A percentile compares a stretch with the other conserved stretches of the same genome.
phyloP scores from a whole-genome alignment of 2,888 invertebrate genomes.

The Patella depressa region DNA sequence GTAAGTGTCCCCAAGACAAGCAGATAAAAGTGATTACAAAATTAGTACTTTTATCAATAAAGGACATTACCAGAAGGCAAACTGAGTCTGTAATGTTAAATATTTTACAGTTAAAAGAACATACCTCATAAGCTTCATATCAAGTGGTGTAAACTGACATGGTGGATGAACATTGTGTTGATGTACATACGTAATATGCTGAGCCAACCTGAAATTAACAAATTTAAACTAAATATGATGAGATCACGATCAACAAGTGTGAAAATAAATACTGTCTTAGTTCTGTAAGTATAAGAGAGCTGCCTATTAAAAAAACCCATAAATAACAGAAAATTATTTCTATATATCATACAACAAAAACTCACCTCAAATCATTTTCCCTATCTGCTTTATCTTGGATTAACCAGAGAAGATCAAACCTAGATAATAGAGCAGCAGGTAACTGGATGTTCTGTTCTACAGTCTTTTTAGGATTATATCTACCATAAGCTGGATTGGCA shows the following conservation, averaged over 20 bases:
- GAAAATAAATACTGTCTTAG: not conserved
- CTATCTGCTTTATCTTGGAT: slow-evolving; percentile 85
- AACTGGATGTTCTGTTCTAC: slow-evolving; percentile 97
- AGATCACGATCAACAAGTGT: not conserved
- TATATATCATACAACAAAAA: not conserved
- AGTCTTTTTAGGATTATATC: slow-evolving; percentile 94
- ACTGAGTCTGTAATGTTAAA: not conserved
- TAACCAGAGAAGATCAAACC: slow-evolving; percentile 96
- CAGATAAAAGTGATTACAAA: too few relatives aligned
- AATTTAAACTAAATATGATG: not conserved
- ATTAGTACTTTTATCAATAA: too few relatives aligned
- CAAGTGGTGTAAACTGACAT: slow-evolving; percentile 80
- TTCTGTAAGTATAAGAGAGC: too few relatives aligned
- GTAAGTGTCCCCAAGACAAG: too few relatives aligned
- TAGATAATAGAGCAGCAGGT: slow-evolving; percentile 95
- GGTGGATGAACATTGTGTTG: slow-evolving; percentile 91
- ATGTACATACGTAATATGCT: slow-evolving; percentile 98
- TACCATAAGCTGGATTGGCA: slow-evolving; percentile 98
- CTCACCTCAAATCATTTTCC: slow-evolving; percentile 78
- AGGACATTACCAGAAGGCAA: too few relatives aligned
- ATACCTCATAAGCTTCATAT: slow-evolving; percentile 89
- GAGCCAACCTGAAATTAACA: slow-evolving; percentile 80
- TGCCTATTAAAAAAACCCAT: not conserved
- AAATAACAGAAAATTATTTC: not conserved
- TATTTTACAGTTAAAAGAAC: not conserved